Conservation (phyloP, 2,113 vertebrate species). For the Melozone crissalis region DNA sequence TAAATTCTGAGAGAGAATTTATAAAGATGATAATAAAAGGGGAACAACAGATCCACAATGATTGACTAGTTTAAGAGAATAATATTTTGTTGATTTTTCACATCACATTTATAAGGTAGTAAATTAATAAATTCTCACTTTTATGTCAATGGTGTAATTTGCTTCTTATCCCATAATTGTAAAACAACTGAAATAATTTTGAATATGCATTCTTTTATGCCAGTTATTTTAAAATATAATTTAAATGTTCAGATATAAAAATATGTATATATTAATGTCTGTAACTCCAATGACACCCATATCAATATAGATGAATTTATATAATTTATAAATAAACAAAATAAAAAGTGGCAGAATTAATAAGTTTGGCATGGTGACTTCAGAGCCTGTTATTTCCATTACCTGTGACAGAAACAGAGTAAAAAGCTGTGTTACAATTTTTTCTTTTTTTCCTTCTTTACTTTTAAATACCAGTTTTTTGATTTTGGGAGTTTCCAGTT, state of each 20-base stretch:
- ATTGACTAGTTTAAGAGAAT: not conserved
- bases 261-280: not conserved
- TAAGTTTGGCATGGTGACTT: not conserved
- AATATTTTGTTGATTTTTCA: not conserved
- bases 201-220: not conserved
- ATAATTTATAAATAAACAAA: not conserved
- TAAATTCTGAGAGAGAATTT: not conserved
- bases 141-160: not conserved
- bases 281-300: not conserved
- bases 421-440: not conserved
- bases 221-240: not conserved
- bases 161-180: not conserved
- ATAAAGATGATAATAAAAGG: not conserved
- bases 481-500: not conserved
- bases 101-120: not conserved
- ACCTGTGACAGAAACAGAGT: not conserved
- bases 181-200: not conserved
- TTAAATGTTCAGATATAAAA: not conserved
- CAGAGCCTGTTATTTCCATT: not conserved
- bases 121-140: not conserved
- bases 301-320: not conserved
- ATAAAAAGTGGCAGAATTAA: not conserved
- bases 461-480: not conserved
- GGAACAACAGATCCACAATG: not conserved
- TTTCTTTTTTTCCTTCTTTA: not conserved